Evolutionary conservation across 2,797 vertebrate genomes (phyloP).

Genomic region (Artibeus jamaicensis): DNA sequence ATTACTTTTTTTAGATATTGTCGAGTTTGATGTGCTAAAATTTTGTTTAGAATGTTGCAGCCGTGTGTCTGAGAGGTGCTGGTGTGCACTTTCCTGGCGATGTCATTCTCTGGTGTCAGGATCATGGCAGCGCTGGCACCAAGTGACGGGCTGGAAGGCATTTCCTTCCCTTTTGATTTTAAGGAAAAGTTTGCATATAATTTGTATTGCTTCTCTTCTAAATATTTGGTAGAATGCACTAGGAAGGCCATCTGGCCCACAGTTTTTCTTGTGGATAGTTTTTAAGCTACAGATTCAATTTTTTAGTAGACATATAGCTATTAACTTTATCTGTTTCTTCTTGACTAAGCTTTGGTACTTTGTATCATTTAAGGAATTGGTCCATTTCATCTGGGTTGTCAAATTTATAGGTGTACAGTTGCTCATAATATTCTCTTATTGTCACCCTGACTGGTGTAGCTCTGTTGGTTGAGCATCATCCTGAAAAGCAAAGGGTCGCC

Average conservation of each 20-base stretch:
- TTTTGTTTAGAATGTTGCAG: constrained; percentile 13
- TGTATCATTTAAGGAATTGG: neutral
- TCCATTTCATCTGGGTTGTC: neutral
- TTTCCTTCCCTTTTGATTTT: neutral
- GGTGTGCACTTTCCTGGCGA: neutral
- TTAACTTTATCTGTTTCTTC: neutral
- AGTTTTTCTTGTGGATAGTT: constrained; percentile 4
- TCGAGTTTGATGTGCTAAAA: constrained; percentile 32
- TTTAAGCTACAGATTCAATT: neutral
- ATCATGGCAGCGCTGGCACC: neutral
- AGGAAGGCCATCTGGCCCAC: neutral
- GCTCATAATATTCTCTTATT: neutral
- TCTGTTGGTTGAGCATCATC: neutral
- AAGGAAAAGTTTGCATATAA: neutral
- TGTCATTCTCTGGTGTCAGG: neutral
- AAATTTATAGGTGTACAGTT: neutral
- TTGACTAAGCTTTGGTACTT: neutral
- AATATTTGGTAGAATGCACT: neutral
- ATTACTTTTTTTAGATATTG: neutral
- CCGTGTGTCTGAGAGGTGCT: neutral
- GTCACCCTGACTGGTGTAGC: neutral
- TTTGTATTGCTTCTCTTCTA: neutral
- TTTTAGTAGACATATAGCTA: neutral
- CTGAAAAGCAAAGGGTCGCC: neutral
- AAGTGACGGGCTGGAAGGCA: neutral